Base-by-base conservation (phyloP, 2,888 invertebrate genomes). In the Synergus itoensis region DNA sequence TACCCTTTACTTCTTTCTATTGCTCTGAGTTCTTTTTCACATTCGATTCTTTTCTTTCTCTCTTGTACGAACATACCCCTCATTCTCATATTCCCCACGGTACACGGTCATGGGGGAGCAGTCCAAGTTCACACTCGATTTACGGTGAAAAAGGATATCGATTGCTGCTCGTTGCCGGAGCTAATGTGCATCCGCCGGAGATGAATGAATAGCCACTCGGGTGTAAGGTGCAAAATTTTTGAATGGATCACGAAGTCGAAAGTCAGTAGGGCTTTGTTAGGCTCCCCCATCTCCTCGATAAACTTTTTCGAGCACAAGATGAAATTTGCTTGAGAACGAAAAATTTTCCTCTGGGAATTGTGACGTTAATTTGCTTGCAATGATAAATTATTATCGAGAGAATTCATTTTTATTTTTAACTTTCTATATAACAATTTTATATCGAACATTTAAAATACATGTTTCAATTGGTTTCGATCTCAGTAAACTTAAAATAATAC, bases 61-160 rank as follows among this genome's bases (percentile, higher is more conserved):
- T 9, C 18, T 57, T 11, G n/a, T n/a, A 11, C 18, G 57, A 18
- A 18, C 57, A 18, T 11, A 57, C 9, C 57, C 18, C 57, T 57
- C 57, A 57, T 57, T 57, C 57, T 18, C 57, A 57, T 57, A 18
- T 1, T 57, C 57, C 57, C 57, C 62, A 43, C 45, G 76, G 41
- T 41, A 77, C 76, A 60, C 65, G 79, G 77, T 77, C 90, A 80
- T 85, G 76, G 80, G 88, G 88, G 90, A 90, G 85, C 86, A 84
- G 87, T 86, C 73, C 83, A 84, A 85, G 88, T 88, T 88, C 85
- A 85, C 81, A 84, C 84, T 87, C 87, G 87, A 89, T 89, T 88
- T 88, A 87, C 85, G 82, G 79, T 48, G 83, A 83, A 80, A 80
- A 80, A 84, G 82, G 65, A 43, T 80, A 82, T 79, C 80, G 83